Conservation (phyloP, 2,888 invertebrate genomes). For the Plemyria rubiginata region DNA sequence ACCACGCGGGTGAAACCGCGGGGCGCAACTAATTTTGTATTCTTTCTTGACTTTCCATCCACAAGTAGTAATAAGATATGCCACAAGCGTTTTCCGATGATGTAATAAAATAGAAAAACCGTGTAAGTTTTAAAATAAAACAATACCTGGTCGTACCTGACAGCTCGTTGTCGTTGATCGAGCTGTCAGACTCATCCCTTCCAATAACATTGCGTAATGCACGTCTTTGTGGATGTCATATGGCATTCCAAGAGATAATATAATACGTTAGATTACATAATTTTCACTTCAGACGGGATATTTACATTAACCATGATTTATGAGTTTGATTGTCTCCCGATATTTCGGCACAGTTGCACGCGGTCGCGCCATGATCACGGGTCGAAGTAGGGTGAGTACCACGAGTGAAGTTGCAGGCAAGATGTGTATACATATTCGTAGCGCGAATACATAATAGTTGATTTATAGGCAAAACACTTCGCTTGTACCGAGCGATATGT, state of each 20-base stretch:
- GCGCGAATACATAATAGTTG: slow-evolving; percentile 28
- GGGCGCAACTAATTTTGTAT: too few relatives aligned
- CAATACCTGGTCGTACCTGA: slow-evolving; percentile 7
- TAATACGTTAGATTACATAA: too few relatives aligned
- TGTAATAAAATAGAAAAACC: background rate
- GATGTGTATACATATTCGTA: background rate
- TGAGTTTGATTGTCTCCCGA: too few relatives aligned
- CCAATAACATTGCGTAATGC: slow-evolving; percentile 22
- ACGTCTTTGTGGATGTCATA: background rate
- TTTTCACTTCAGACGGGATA: too few relatives aligned
- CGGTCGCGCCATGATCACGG: too few relatives aligned
- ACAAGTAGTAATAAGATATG: too few relatives aligned
- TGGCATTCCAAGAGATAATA: background rate
- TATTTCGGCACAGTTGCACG: too few relatives aligned
- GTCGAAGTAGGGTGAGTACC: too few relatives aligned
- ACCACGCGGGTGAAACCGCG: too few relatives aligned
- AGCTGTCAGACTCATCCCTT: slow-evolving; percentile 11
- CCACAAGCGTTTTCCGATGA: too few relatives aligned
- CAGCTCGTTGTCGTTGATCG: background rate
- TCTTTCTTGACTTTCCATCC: too few relatives aligned
- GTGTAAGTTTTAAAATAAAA: background rate
- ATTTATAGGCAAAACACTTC: slow-evolving; percentile 38
- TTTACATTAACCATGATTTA: too few relatives aligned
- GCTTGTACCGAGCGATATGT: slow-evolving; percentile 16
- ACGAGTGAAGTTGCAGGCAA: background rate